Evolutionary conservation across 2,888 invertebrate species (phyloP).

Genomic region (Lithodes maja): DNA sequence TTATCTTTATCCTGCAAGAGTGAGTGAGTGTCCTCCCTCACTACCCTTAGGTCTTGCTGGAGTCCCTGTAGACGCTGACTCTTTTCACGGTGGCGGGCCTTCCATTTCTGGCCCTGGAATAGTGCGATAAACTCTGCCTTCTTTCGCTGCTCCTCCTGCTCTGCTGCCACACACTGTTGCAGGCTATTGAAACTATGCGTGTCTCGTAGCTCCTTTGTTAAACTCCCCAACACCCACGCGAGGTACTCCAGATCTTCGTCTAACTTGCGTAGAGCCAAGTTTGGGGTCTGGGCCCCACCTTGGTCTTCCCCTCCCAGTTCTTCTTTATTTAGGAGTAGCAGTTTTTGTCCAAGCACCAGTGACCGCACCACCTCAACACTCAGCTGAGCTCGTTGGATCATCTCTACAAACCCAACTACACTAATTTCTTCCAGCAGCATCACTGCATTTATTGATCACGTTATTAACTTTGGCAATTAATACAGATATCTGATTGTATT

Average conservation of each 20-base stretch:
- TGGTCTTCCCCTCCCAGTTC: constrained; percentile 1
- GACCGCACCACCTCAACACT: constrained; percentile 1
- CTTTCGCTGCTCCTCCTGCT: constrained; percentile 53
- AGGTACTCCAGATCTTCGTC: constrained; percentile 45
- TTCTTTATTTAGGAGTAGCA: not conserved
- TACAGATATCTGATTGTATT: no score
- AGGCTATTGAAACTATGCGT: constrained; percentile 28
- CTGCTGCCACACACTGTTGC: constrained; percentile 33
- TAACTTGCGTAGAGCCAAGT: constrained; percentile 35
- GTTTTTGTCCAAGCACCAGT: not conserved
- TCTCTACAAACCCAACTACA: not conserved
- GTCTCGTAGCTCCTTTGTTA: constrained; percentile 25
- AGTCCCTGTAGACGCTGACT: constrained; percentile 43
- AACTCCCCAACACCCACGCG: constrained; percentile 26
- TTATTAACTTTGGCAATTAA: not conserved
- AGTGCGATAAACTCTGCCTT: constrained; percentile 65
- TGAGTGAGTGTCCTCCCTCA: constrained; percentile 41
- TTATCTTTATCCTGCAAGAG: constrained; percentile 48
- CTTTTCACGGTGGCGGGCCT: constrained; percentile 48
- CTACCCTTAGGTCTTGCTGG: constrained; percentile 35
- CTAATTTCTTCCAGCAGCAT: not conserved
- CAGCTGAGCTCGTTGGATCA: constrained; percentile 1
- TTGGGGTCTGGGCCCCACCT: not conserved
- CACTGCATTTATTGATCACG: not conserved
- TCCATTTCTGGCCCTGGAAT: constrained; percentile 57